These are phyloP conservation scores for Myripristis murdjan DNA, from an alignment of 2,797 vertebrate species.

Conservation along the genomic window DNA sequence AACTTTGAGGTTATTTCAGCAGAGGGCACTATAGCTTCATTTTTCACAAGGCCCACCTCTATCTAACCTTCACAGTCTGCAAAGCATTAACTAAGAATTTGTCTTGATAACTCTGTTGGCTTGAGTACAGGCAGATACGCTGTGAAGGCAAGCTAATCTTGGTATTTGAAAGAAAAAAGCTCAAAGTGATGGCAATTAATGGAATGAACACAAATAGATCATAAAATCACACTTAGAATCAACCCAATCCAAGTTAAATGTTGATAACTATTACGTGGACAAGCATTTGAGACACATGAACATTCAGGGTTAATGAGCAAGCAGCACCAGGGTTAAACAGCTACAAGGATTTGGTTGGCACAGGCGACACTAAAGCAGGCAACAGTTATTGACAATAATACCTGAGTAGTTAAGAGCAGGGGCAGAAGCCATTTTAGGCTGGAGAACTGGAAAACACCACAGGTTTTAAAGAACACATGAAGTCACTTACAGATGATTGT, in stretches of 20 bases:
- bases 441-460: conserved; percentile 91
- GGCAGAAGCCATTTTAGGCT: conserved; percentile 94
- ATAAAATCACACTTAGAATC: conserved; percentile 20
- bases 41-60: conserved; percentile 1
- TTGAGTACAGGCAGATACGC: conserved; percentile 3
- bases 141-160: conserved; percentile 11
- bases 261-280: conserved; percentile 1
- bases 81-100: conserved; percentile 24
- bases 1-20: conserved; percentile 36
- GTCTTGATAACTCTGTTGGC: conserved; percentile 14
- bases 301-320: conserved; percentile 61
- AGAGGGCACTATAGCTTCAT: conserved; percentile 67
- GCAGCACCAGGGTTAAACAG: conserved; percentile 48
- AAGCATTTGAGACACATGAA: neutral
- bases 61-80: conserved; percentile 15
- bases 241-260: neutral
- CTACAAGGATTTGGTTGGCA: conserved; percentile 18
- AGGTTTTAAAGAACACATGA: conserved; percentile 57
- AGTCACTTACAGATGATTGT: conserved; percentile 3
- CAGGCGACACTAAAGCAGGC: conserved; percentile 37
- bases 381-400: conserved; percentile 78
- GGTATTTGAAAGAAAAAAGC: conserved; percentile 1
- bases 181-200: neutral
- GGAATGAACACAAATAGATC: conserved; percentile 1
- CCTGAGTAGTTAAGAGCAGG: conserved; percentile 92